Base-by-base conservation (phyloP, 1,140 invertebrate genomes). In the Ceratosolen solmsi region DNA sequence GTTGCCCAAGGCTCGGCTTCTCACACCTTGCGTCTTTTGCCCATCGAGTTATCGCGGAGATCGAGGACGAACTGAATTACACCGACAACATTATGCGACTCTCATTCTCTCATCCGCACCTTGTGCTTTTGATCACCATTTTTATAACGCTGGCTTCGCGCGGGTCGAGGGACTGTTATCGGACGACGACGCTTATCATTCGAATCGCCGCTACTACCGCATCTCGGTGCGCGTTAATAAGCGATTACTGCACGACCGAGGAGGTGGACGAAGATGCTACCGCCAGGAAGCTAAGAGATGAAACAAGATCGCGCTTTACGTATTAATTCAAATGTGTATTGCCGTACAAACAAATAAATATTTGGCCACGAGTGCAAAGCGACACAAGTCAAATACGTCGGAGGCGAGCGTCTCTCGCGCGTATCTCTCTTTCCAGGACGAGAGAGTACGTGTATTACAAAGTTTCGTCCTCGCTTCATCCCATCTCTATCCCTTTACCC, bases 271-370 rank as follows among this genome's bases (percentile, higher is more conserved):
- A 46, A 7, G 41, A 13, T 5, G 51, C 51, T 22, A 22, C 9
- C 41, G 51, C 2, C 13, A 54, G 51, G 13, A 4, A 54, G 51
- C 9, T 22, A 54, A 22, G 25, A 54, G 30, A 30, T 36, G 49
- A 30, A 63, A 65, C 60, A 20, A 65, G 56, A 73, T 68, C 56
- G 30, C 63, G 78, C 78, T 58, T 72, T 27, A 27, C 70, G 60
- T 49, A 78, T 79, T 83, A 86, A 86, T 83, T 86, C 75, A 82
- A 72, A 88, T 88, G 86, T 87, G 85, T 88, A 89, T 90, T 88
- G 87, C 86, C 86, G 84, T 83, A 87, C 87, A 90, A 90, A 90
- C 88, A 90, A 89, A 90, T 89, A 90, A 90, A 90, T 90, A 89
- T 90, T 90, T 90, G 89, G 87, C 86, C 85, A 87, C 85, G 85